phyloP scores from a whole-genome alignment of 1,140 invertebrate genomes.

The Parapsyche elsis region DNA sequence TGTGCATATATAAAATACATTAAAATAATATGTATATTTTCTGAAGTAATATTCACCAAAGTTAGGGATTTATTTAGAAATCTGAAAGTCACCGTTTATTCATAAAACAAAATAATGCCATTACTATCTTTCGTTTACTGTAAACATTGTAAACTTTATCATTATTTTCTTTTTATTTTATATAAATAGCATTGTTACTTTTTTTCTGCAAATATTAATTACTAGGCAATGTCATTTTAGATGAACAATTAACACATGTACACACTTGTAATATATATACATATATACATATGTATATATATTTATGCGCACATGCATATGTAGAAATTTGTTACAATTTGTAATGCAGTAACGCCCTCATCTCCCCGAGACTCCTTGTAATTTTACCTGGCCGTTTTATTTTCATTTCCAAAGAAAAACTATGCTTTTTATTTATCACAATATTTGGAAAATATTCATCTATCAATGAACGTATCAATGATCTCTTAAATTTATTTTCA shows the following conservation, averaged over 20 bases:
- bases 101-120: neutral
- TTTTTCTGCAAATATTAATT: conserved; percentile 4
- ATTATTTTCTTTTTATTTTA: neutral
- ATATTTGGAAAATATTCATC: too few species aligned
- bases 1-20: conserved; percentile 53
- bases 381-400: neutral
- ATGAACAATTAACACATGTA: conserved; percentile 11
- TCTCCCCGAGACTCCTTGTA: neutral
- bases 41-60: conserved; percentile 56
- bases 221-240: neutral
- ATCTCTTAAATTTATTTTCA: too few species aligned
- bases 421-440: conserved; percentile 4
- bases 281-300: conserved; percentile 34
- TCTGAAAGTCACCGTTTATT: conserved; percentile 25
- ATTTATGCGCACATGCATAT: conserved; percentile 39
- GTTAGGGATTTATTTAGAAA: conserved; percentile 53
- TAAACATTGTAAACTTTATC: neutral
- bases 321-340: conserved; percentile 27
- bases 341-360: neutral
- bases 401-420: neutral
- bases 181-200: neutral
- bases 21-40: conserved; percentile 55
- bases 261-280: conserved; percentile 30
- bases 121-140: neutral
- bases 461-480: too few species aligned